Base-by-base conservation (phyloP, 2,113 vertebrate genomes). In the Nycticebus coucang region DNA sequence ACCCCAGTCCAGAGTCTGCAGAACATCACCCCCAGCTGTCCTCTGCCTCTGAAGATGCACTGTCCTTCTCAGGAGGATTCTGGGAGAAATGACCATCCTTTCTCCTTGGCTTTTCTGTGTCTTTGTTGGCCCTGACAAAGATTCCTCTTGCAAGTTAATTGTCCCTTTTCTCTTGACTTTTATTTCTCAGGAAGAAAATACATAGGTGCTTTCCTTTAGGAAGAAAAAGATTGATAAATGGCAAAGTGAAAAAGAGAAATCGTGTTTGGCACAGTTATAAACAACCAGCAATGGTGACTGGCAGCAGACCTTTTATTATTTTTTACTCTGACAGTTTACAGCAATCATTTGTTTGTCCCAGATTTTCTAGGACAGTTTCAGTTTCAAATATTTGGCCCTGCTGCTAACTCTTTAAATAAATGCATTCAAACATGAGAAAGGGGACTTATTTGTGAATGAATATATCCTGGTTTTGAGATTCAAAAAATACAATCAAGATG, bases 171-270 rank as follows among this genome's bases (percentile, higher is more conserved):
- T 84, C 50, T 30, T 74, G 62, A 57, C 35, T 92, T 93, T 85
- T 53, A 86, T 69, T 91, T 92, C 80, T 84, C 53, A 68, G 33
- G 50, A 90, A 87, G 66, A 93, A 97, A 91, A 91, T 28, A 85
- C 53, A 83, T 30, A 30, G 2, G 64, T 57, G 22, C 22, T 82
- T 92, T 64, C 15, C 83, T 85, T 62, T 2, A 33, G n/a, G 4
- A 53, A 62, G 62, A n/a, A 45, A 83, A 30, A 45, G 28, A 15
- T 35, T 24, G 41, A 78, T 69, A 83, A 81, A 83, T 30, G 24
- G 59, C 24, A 69, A 37, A 77, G 18, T 78, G 28, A 50, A 78
- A 92, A 50, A 94, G 22, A 96, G 22, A 80, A 81, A 85, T 35
- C 64, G 55, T 79, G 55, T 81, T 86, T 84, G 45, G 78, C 6